These are phyloP conservation scores for Zalophus californianus DNA, from an alignment of 2,797 vertebrate species.

Conservation along the genomic window DNA sequence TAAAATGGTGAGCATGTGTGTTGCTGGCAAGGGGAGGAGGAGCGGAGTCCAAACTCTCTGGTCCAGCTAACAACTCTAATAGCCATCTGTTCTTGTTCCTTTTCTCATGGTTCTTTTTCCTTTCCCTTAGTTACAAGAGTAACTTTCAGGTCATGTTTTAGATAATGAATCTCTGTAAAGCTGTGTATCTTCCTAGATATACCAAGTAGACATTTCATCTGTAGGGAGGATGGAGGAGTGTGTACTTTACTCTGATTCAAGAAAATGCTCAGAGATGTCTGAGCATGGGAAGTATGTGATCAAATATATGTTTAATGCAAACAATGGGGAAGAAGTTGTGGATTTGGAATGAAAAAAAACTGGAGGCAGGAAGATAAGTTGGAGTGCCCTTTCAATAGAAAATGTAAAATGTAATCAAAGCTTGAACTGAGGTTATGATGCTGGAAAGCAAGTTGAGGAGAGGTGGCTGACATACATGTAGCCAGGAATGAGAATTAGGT, in stretches of 20 bases:
- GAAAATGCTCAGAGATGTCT: not conserved
- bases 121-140: not conserved
- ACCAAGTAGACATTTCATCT: not conserved
- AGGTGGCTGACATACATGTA: not conserved
- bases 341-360: conserved; percentile 52
- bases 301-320: conserved; percentile 45
- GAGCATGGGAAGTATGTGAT: not conserved
- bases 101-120: not conserved
- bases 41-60: not conserved
- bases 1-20: not conserved
- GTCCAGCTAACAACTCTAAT: not conserved
- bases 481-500: not conserved
- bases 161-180: not conserved
- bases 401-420: not conserved
- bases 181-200: not conserved
- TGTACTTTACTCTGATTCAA: conserved; percentile 37
- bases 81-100: not conserved
- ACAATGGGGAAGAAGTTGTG: not conserved
- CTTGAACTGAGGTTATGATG: not conserved
- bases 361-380: not conserved
- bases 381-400: not conserved
- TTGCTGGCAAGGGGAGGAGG: too few species aligned
- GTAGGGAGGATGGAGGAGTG: not conserved
- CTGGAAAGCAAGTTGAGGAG: not conserved
- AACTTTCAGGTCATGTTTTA: not conserved